Percentiles rank a stretch among this genome's conserved stretches.
phyloP scores from a whole-genome alignment of 1,140 invertebrate genomes.

The Rhopalosiphum maidis region DNA sequence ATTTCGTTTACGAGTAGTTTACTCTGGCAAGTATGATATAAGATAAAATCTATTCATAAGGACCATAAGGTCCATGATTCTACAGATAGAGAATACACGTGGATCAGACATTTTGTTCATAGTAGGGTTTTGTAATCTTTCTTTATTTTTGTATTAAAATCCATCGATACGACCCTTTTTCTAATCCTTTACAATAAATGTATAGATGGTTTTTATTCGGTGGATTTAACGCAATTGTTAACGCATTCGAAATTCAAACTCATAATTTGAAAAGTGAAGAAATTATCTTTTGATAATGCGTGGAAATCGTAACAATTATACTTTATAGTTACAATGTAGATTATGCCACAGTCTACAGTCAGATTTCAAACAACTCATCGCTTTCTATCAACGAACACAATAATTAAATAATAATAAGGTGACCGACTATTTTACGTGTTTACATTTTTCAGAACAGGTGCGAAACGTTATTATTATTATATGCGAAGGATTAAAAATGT shows the following conservation, averaged over 20 bases:
- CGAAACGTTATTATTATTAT: neutral
- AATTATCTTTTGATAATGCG: neutral
- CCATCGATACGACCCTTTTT: neutral
- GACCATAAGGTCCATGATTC: neutral
- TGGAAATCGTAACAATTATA: neutral
- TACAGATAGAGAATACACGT: neutral
- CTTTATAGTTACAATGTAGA: too few species aligned
- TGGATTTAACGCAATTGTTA: neutral
- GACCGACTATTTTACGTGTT: neutral
- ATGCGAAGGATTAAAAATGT: neutral
- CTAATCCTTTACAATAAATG: neutral
- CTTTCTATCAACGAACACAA: neutral
- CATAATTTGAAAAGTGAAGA: neutral
- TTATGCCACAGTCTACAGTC: neutral
- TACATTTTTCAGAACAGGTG: neutral
- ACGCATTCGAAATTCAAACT: neutral
- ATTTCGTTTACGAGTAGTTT: neutral
- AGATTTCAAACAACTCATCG: neutral
- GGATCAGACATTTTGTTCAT: neutral
- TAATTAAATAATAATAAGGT: neutral
- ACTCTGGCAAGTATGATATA: neutral
- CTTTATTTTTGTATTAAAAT: neutral
- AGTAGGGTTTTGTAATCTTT: neutral
- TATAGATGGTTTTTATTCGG: neutral
- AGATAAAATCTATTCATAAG: conserved; percentile 13